Evolutionary conservation across 2,797 vertebrate species (phyloP).

Genomic region (Sebastes nivosus): DNA sequence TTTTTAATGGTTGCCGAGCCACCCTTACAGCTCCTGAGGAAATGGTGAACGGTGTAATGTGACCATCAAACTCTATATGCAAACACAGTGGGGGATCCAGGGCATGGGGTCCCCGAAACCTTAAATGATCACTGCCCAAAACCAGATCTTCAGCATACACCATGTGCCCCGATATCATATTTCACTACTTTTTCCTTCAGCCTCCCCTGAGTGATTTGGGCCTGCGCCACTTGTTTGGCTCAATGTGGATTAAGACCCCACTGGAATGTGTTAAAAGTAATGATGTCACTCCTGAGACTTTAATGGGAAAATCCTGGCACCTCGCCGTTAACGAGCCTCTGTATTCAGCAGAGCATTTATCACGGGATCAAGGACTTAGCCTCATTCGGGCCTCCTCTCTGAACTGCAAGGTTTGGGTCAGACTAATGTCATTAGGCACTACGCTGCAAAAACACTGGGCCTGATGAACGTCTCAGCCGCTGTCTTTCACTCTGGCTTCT

Average conservation of each 20-base stretch:
- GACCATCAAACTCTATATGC: conserved; percentile 45
- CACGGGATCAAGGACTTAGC: conserved; percentile 60
- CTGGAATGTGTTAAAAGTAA: conserved; percentile 57
- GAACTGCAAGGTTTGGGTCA: conserved; percentile 39
- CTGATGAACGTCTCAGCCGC: not conserved
- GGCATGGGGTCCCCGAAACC: not conserved
- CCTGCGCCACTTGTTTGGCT: conserved; percentile 26
- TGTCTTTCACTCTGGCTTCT: not conserved
- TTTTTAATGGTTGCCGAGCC: conserved; percentile 25
- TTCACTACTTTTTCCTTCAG: conserved; percentile 25
- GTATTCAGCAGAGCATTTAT: conserved; percentile 56
- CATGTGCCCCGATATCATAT: conserved; percentile 23
- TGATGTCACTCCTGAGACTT: conserved; percentile 28
- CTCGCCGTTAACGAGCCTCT: conserved; percentile 60
- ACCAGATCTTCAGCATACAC: conserved; percentile 13
- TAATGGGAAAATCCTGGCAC: conserved; percentile 60
- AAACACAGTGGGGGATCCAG: conserved; percentile 37
- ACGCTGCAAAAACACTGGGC: conserved; percentile 22
- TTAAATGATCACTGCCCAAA: conserved; percentile 35
- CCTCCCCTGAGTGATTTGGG: not conserved
- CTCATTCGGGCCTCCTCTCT: conserved; percentile 49
- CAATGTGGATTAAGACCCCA: conserved; percentile 37
- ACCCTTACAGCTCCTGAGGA: conserved; percentile 2
- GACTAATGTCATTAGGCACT: conserved; percentile 20
- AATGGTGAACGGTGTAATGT: conserved; percentile 23